These are phyloP conservation scores for Synergus itoensis DNA, from an alignment of 2,888 invertebrate genomes.

Conservation along the genomic window DNA sequence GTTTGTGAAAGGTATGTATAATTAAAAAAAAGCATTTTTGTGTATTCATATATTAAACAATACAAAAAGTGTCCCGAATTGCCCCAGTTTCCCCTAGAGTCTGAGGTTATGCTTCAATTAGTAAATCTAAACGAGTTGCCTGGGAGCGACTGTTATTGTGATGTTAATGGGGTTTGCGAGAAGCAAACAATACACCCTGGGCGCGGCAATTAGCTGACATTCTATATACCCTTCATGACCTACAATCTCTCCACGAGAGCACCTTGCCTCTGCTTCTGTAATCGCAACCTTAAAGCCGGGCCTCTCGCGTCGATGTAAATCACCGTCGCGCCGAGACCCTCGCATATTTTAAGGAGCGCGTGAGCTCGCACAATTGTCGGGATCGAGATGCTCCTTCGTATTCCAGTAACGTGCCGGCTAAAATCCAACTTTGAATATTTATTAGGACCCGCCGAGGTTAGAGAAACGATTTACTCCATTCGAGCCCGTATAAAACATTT, in stretches of 20 bases:
- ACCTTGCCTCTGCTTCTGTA: background rate
- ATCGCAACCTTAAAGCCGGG: slow-evolving; percentile 19
- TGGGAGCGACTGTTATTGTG: slow-evolving; percentile 52
- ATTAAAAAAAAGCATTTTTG: no score
- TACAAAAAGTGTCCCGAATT: no score
- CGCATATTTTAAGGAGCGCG: slow-evolving; percentile 38
- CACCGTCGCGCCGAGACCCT: slow-evolving; percentile 13
- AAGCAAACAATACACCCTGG: slow-evolving; percentile 38
- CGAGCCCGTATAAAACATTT: background rate
- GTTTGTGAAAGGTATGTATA: no score
- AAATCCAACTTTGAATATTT: slow-evolving; percentile 39
- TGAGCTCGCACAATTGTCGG: slow-evolving; percentile 34
- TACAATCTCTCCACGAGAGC: slow-evolving; percentile 27
- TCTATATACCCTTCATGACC: slow-evolving; percentile 34
- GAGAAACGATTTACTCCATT: slow-evolving; percentile 16
- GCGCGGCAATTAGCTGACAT: slow-evolving; percentile 43
- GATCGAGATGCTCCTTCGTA: slow-evolving; percentile 15
- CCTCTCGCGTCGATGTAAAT: slow-evolving; percentile 22
- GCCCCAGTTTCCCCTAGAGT: slow-evolving; percentile 44
- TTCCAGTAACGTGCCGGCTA: slow-evolving; percentile 26
- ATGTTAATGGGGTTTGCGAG: slow-evolving; percentile 56
- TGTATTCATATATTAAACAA: no score
- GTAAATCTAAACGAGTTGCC: slow-evolving; percentile 58
- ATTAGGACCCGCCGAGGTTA: slow-evolving; percentile 10
- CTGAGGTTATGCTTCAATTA: slow-evolving; percentile 66